Evolutionary conservation across 2,888 invertebrate species (phyloP), one percentile per base, ranked within the genome.

Genomic region (Cynaeus angustus): DNA sequence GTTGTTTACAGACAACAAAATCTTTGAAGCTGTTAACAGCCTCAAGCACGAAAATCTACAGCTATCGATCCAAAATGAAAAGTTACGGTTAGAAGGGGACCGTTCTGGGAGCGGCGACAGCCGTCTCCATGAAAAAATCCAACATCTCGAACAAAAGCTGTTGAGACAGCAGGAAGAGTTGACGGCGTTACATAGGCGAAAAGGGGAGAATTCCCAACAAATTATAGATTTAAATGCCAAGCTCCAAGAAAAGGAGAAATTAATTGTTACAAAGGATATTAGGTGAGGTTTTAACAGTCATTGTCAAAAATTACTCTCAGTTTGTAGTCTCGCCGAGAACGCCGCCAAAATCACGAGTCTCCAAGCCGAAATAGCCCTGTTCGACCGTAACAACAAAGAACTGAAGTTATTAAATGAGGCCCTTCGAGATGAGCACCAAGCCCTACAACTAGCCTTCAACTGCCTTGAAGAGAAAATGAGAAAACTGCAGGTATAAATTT

Each of bases 181-280:
- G 33, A 96, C 97, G 0, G 95, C 94, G 66, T 85, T 98, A 66
- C 97, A 97, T 81, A 89, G 94, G 77, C 89, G 95, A 66, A 92
- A 95, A 84, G 96, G 97, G 46, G 97, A 98, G 87, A 96, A 96
- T 86, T 90, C 97, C 1, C 97, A 98, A 83, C 93, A 96, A 86
- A 94, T 98, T 74, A 94, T 98, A 71, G 96, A 95, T 84, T 87
- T 98, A 37, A 97, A 95, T 86, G 89, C 91, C 74, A 91, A 90
- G 85, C 87, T 97, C 43, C 95, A 96, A 83, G 95, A 96, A 75
- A 91, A 94, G 80, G 94, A 94, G 77, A 94, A 93, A 81, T 88
- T 91, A 73, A 83, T 96, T 68, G 88, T 89, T 58, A 85, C 88
- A 46, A 94, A 93, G 85, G 95, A 95, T 84, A 83, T 89, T 59